Percentiles rank a stretch among this genome's conserved stretches.
Conservation (phyloP, 23 tunicate genomes). For the Trididemnum miniatum region DNA sequence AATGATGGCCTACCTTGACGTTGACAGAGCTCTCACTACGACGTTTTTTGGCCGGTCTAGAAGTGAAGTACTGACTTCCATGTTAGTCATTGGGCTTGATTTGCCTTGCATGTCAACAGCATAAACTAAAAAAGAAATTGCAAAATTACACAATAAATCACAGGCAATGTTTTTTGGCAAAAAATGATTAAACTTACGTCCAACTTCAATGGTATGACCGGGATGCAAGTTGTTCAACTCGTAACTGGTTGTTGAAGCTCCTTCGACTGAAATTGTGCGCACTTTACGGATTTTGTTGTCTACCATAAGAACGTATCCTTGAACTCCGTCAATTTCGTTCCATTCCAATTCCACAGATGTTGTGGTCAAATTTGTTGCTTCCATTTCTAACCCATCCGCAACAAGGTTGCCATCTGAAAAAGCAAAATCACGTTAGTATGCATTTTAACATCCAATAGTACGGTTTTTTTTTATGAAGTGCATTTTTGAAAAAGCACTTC, state of each 20-base stretch:
- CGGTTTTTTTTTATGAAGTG: too few relatives aligned
- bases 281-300: neutral
- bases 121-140: slow-evolving; percentile 13
- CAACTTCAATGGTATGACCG: neutral
- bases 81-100: neutral
- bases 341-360: slow-evolving; percentile 5
- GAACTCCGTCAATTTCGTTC: neutral
- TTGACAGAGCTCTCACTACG: neutral
- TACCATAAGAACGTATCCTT: slow-evolving; percentile 3
- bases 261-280: slow-evolving; percentile 1
- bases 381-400: neutral
- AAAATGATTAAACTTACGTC: slow-evolving; percentile 5
- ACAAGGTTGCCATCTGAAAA: neutral
- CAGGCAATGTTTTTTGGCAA: too few relatives aligned
- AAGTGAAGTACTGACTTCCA: slow-evolving; percentile 1
- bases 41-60: slow-evolving; percentile 7
- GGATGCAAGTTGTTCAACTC: neutral
- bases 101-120: neutral
- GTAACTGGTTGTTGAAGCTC: neutral
- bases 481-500: too few relatives aligned
- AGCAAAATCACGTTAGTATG: too few relatives aligned
- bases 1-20: slow-evolving; percentile 16
- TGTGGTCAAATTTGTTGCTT: neutral
- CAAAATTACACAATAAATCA: too few relatives aligned
- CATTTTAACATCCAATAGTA: too few relatives aligned